Conservation (phyloP, 2,113 vertebrate genomes). For the Rhinolophus sinicus region DNA sequence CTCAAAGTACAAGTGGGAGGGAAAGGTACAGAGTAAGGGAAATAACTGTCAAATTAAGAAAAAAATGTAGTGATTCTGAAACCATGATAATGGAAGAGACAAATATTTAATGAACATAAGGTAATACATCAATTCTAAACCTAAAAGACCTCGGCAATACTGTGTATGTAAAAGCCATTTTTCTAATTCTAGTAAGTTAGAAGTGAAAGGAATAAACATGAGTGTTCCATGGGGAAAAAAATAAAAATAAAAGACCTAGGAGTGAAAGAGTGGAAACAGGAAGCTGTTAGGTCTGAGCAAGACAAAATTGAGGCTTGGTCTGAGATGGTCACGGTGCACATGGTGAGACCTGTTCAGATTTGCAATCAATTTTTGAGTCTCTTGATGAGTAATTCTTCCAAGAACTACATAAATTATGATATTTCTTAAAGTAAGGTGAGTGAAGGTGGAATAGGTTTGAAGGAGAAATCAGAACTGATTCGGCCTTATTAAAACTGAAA, state of each 20-base stretch:
- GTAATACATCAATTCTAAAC: slow-evolving; percentile 64
- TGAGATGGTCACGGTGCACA: neutral
- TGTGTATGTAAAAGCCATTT: too few relatives aligned
- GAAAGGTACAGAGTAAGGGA: slow-evolving; percentile 71
- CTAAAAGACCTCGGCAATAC: neutral
- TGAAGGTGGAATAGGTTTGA: neutral
- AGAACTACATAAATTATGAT: neutral
- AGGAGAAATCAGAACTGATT: neutral
- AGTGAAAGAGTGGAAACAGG: neutral
- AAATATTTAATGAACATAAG: slow-evolving; percentile 77
- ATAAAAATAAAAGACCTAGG: neutral
- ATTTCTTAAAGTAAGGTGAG: neutral
- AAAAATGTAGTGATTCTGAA: slow-evolving; percentile 77
- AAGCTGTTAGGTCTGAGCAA: neutral
- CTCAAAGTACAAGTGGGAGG: neutral
- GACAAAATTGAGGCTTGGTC: neutral
- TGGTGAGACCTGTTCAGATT: neutral
- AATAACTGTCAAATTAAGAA: slow-evolving; percentile 74
- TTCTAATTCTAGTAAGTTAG: too few relatives aligned
- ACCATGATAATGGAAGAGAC: slow-evolving; percentile 70
- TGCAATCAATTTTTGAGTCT: neutral
- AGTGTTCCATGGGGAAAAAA: too few relatives aligned
- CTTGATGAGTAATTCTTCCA: neutral
- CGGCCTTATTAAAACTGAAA: neutral
- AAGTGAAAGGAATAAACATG: too few relatives aligned